A percentile compares a stretch with the other conserved stretches of the same genome.
These are phyloP conservation scores for Clinocottus analis DNA, from an alignment of 2,113 vertebrate species.

Conservation along the genomic window DNA sequence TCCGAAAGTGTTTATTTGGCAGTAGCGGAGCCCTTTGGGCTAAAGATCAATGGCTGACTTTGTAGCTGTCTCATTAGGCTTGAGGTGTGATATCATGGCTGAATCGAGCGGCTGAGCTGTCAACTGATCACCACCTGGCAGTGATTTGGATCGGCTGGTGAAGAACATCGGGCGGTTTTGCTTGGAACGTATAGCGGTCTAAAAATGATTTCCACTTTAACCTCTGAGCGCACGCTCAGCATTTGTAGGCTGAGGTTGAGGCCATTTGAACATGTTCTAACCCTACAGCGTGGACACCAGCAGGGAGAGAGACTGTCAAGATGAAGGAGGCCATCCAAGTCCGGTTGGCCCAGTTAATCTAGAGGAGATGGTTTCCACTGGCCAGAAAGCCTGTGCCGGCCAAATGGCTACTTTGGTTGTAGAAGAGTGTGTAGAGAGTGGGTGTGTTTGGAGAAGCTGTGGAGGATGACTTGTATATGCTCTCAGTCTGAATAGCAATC, in stretches of 20 bases:
- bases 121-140: slow-evolving; percentile 60
- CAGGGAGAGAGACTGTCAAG: slow-evolving; percentile 25
- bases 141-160: slow-evolving; percentile 46
- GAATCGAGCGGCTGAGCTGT: slow-evolving; percentile 48
- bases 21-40: slow-evolving; percentile 50
- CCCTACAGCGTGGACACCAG: slow-evolving; percentile 21
- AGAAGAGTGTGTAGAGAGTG: not conserved
- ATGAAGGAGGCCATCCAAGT: slow-evolving; percentile 35
- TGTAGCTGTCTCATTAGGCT: slow-evolving; percentile 73
- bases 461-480: slow-evolving; percentile 25
- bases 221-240: not conserved
- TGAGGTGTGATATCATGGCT: slow-evolving; percentile 66
- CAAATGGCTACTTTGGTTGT: slow-evolving; percentile 13
- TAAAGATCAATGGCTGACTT: slow-evolving; percentile 71
- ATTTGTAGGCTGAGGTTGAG: not conserved
- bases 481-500: slow-evolving; percentile 6
- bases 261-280: slow-evolving; percentile 20
- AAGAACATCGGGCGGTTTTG: not conserved
- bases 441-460: slow-evolving; percentile 11
- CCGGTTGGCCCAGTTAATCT: not conserved
- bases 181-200: slow-evolving; percentile 9
- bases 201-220: slow-evolving; percentile 16
- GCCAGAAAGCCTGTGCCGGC: slow-evolving; percentile 12
- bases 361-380: not conserved
- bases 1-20: slow-evolving; percentile 59